phyloP scores from a whole-genome alignment of 2,797 vertebrate species.

The Coendou prehensilis region DNA sequence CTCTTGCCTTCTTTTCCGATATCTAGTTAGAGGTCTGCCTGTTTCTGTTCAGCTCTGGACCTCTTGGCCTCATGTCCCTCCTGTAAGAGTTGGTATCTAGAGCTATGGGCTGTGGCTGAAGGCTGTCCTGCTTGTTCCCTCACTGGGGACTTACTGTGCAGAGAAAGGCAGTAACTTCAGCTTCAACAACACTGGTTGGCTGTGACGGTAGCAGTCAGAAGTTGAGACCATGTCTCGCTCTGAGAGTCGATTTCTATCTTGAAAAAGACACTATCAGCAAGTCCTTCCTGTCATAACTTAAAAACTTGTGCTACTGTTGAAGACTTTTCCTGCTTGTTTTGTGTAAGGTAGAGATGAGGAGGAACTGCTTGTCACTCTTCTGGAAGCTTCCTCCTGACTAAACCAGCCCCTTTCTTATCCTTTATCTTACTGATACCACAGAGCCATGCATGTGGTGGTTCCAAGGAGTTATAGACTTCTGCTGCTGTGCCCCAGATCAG shows the following conservation, averaged over 20 bases:
- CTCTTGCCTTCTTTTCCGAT: not conserved
- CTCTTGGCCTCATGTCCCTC: not conserved
- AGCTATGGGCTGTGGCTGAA: not conserved
- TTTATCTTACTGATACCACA: not conserved
- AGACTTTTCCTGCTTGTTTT: not conserved
- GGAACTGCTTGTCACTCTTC: not conserved
- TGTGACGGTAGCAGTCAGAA: not conserved
- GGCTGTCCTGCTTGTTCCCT: not conserved
- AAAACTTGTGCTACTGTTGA: not conserved
- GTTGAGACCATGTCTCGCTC: not conserved
- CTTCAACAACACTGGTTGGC: not conserved
- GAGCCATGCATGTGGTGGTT: not conserved
- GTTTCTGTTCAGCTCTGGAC: not conserved
- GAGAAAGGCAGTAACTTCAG: not conserved
- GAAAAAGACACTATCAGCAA: not conserved
- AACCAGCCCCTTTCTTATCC: not conserved
- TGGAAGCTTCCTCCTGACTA: not conserved
- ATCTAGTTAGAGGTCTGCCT: not conserved
- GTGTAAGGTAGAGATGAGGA: not conserved
- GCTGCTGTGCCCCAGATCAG: not conserved
- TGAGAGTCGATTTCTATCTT: constrained; percentile 31
- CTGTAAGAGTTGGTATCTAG: not conserved
- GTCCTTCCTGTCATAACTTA: constrained; percentile 52
- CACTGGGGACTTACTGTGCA: not conserved
- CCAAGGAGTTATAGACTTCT: not conserved